Conservation (phyloP, 1,140 invertebrate species). For the Drosophila bipectinata region DNA sequence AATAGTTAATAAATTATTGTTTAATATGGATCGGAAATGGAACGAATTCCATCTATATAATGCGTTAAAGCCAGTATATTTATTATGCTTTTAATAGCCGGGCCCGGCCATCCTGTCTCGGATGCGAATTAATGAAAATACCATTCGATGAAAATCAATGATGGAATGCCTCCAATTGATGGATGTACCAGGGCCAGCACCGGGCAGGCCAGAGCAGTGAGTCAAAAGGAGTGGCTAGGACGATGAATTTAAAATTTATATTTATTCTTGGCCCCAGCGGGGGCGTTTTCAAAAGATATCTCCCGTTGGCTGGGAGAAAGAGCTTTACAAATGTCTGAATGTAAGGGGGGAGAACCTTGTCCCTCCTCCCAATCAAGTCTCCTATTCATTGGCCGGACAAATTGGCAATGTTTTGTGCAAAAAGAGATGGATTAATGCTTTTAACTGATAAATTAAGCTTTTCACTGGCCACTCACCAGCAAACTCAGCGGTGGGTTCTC, state of each 20-base stretch:
- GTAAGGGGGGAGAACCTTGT: no score
- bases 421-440: slow-evolving; percentile 21
- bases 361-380: background rate
- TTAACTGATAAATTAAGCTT: background rate
- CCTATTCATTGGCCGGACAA: slow-evolving; percentile 10
- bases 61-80: slow-evolving; percentile 19
- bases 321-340: slow-evolving; percentile 17
- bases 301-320: background rate
- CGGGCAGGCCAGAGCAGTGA: background rate
- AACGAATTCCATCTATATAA: slow-evolving; percentile 23
- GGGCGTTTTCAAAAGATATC: slow-evolving; percentile 26
- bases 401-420: slow-evolving; percentile 1
- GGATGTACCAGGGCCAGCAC: slow-evolving; percentile 33
- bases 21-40: slow-evolving; percentile 65
- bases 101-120: slow-evolving; percentile 17
- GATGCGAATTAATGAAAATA: slow-evolving; percentile 47
- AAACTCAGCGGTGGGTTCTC: slow-evolving; percentile 86
- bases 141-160: slow-evolving; percentile 47
- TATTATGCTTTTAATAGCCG: slow-evolving; percentile 47
- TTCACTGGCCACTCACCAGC: slow-evolving; percentile 83
- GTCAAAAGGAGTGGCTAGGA: slow-evolving; percentile 2
- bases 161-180: slow-evolving; percentile 55
- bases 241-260: slow-evolving; percentile 34
- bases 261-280: background rate
- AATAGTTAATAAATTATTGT: slow-evolving; percentile 72